Evolutionary conservation across 2,888 invertebrate species (phyloP).

Genomic region (Vandiemenella viatica): DNA sequence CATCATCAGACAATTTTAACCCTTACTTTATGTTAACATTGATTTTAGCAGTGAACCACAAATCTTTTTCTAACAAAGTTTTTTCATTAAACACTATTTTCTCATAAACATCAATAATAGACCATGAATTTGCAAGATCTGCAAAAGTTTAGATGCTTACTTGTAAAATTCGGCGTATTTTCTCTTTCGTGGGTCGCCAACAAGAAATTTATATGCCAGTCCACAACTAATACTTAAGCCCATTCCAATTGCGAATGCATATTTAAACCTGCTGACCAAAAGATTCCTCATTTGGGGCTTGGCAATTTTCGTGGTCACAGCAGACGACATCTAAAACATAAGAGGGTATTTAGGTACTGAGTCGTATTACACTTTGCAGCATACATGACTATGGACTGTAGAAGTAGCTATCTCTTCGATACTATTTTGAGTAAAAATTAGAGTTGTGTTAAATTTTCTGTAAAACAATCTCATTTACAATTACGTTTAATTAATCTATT

Average conservation of each 20-base stretch:
- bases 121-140: too few relatives aligned
- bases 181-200: conserved; percentile 38
- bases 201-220: conserved; percentile 29
- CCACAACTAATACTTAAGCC: conserved; percentile 22
- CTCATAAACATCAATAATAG: neutral
- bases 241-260: conserved; percentile 35
- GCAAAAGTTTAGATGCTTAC: conserved; percentile 34
- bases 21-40: neutral
- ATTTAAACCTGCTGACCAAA: conserved; percentile 44
- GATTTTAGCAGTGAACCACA: neutral
- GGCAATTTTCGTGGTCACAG: conserved; percentile 25
- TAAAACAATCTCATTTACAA: too few relatives aligned
- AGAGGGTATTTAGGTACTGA: too few relatives aligned
- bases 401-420: too few relatives aligned
- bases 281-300: conserved; percentile 58
- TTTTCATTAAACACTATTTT: neutral
- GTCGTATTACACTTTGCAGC: too few relatives aligned
- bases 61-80: neutral
- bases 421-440: too few relatives aligned
- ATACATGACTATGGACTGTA: too few relatives aligned
- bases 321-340: too few relatives aligned
- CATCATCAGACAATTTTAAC: neutral
- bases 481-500: too few relatives aligned
- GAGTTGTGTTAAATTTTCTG: too few relatives aligned
- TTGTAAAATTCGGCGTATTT: conserved; percentile 60